phyloP scores from a whole-genome alignment of 2,888 invertebrate genomes.

The Mesopsocus fuscifrons region DNA sequence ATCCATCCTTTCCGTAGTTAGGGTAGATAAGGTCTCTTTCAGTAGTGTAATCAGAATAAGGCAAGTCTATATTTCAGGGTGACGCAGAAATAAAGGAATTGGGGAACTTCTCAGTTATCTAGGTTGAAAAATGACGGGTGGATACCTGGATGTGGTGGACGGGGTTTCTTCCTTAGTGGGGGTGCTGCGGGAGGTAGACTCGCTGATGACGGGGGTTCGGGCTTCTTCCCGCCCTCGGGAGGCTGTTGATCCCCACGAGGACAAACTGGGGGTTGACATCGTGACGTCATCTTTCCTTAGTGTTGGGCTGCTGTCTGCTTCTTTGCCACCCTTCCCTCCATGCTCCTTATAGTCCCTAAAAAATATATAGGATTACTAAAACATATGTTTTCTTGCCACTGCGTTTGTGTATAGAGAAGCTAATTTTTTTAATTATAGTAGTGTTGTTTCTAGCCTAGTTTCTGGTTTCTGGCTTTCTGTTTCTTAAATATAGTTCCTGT shows the following conservation, averaged over 20 bases:
- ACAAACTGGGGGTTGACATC: slow-evolving; percentile 60
- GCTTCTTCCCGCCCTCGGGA: slow-evolving; percentile 6
- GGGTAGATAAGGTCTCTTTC: too few species aligned
- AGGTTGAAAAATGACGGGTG: too few species aligned
- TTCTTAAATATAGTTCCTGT: too few species aligned
- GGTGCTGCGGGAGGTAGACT: background rate
- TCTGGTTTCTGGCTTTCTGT: too few species aligned
- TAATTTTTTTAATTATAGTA: too few species aligned
- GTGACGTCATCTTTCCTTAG: slow-evolving; percentile 35
- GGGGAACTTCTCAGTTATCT: too few species aligned
- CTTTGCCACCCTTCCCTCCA: slow-evolving; percentile 45
- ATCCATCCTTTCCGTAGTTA: too few species aligned
- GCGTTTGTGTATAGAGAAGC: too few species aligned
- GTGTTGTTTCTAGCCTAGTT: too few species aligned
- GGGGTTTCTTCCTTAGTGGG: background rate
- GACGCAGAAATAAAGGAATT: too few species aligned
- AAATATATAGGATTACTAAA: slow-evolving; percentile 13
- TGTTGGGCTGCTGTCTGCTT: slow-evolving; percentile 31
- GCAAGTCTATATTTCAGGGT: too few species aligned
- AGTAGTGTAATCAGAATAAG: too few species aligned
- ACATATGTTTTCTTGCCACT: background rate
- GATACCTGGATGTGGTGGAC: background rate
- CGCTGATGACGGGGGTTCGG: background rate
- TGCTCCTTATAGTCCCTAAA: slow-evolving; percentile 76
- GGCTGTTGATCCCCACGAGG: slow-evolving; percentile 25